Percentiles rank a stretch among this genome's conserved stretches.
phyloP scores from a whole-genome alignment of 2,888 invertebrate genomes.

The Apomyelois bistriatella region DNA sequence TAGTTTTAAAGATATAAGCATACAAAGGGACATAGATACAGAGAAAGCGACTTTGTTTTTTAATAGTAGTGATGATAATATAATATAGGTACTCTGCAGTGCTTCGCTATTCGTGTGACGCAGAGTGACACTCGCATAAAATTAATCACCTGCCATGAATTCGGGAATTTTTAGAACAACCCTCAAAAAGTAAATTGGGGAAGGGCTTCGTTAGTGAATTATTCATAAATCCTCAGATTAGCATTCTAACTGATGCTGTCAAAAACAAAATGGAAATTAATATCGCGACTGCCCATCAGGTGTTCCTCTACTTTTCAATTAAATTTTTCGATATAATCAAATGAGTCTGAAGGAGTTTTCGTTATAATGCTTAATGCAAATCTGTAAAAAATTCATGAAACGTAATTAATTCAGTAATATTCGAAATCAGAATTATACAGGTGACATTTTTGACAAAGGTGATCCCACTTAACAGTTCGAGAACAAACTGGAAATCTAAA shows the following conservation, averaged over 20 bases:
- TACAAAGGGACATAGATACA: no score
- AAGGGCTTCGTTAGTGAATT: conserved; percentile 32
- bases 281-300: conserved; percentile 13
- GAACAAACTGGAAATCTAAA: neutral
- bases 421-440: no score
- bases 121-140: neutral
- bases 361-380: no score
- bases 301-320: conserved; percentile 6
- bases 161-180: conserved; percentile 18
- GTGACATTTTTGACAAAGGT: no score
- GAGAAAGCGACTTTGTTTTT: no score
- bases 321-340: neutral
- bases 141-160: conserved; percentile 22
- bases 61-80: no score
- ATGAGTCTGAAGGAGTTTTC: neutral
- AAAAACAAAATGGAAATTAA: conserved; percentile 33
- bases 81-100: no score
- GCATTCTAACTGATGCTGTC: conserved; percentile 30
- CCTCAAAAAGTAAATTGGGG: conserved; percentile 21
- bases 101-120: neutral
- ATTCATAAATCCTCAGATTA: conserved; percentile 36
- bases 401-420: no score
- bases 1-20: no score
- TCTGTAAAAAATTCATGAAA: no score
- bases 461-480: no score